These are phyloP conservation scores for Eupithecia insigniata DNA, from an alignment of 2,888 invertebrate genomes.

Conservation along the genomic window DNA sequence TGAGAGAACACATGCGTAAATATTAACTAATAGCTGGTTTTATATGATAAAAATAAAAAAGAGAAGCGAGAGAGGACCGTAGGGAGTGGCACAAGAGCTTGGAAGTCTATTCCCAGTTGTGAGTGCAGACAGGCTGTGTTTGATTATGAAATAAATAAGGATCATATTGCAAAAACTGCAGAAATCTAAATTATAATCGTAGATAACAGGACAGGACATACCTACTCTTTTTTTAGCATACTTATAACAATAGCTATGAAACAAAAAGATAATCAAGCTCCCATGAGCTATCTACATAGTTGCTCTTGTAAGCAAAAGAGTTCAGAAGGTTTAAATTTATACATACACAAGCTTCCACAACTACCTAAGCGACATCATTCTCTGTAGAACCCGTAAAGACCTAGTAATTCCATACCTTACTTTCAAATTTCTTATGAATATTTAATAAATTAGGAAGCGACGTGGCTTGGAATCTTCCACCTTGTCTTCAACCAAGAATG, in stretches of 20 bases:
- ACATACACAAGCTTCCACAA: neutral
- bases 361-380: too few relatives aligned
- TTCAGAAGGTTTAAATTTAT: neutral
- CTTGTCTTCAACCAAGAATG: neutral
- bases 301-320: neutral
- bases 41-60: neutral
- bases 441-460: neutral
- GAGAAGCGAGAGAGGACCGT: neutral
- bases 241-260: neutral
- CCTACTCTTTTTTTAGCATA: neutral
- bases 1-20: constrained; percentile 17
- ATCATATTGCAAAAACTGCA: neutral
- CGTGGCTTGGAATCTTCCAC: neutral
- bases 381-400: neutral
- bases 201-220: neutral
- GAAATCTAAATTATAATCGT: neutral
- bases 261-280: neutral
- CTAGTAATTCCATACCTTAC: neutral
- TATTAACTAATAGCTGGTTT: constrained; percentile 1
- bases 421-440: neutral
- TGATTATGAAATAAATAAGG: neutral
- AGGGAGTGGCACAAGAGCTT: neutral
- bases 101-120: neutral
- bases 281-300: neutral
- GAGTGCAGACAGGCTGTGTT: neutral